Base-by-base conservation (phyloP, 2,113 vertebrate genomes). In the Rutilus rutilus region DNA sequence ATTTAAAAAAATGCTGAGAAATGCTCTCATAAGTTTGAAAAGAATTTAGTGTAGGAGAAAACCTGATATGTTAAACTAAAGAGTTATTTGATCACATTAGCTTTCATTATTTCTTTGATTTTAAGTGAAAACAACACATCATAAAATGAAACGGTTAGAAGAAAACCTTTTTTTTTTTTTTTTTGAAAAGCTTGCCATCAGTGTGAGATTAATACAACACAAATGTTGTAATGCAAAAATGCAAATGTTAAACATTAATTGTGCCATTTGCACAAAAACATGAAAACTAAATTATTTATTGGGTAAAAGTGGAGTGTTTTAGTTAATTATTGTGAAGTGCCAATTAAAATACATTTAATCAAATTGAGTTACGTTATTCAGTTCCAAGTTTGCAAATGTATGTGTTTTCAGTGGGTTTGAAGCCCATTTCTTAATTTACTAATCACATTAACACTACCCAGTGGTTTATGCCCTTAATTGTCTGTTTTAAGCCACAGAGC, bases 381-480 rank as follows among this genome's bases (percentile, higher is more conserved):
- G n/a, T 27, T 80, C 59, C 78, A 64, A 27, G 33, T 80, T 80
- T 11, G 1, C 39, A 14, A 62, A 79, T 60, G 5, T 42, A 80
- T 45, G n/a, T 45, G 39, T 80, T 80, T 62, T 80, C 36, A 80
- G 39, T 62, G 23, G 57, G 78, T 45, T 42, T 62, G 23, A 79
- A 79, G 59, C 52, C 33, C 12, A 25, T 25, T 79, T 79, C 57
- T 42, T 62, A 45, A 47, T 21, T 67, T 65, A 23, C 60, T 11
- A 47, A 8, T 21, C 78, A 47, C 39, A 64, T 65, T 64, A 81
- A 65, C 78, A 65, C 60, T 65, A 81, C 36, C 36, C n/a, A 50
- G 39, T 23, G 17, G 79, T 67, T 67, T 67, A 45, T 45, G 14
- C 23, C 15, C n/a, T 80, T 65, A 62, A 81, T 65, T 81, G 62